Percentiles rank a stretch among this genome's conserved stretches.
phyloP scores from a whole-genome alignment of 2,888 invertebrate genomes.

The Pollenia labialis region DNA sequence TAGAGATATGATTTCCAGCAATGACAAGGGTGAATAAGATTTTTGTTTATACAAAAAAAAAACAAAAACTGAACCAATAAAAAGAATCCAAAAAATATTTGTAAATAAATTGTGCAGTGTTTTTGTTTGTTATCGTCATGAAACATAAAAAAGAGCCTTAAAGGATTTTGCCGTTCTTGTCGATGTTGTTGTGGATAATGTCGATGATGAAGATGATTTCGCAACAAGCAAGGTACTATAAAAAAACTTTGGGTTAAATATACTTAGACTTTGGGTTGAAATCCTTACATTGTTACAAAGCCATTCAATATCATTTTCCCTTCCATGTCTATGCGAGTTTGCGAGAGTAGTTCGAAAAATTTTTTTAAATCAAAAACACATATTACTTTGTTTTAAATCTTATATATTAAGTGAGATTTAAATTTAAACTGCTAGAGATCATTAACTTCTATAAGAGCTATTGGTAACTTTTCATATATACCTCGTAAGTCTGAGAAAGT shows the following conservation, averaged over 20 bases:
- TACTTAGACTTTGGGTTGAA: constrained; percentile 27
- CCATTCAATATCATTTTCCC: neutral
- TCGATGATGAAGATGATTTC: constrained; percentile 50
- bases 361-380: neutral
- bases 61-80: constrained; percentile 5
- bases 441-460: too few relatives aligned
- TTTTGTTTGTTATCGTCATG: constrained; percentile 32
- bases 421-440: too few relatives aligned
- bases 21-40: constrained; percentile 18
- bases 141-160: constrained; percentile 70
- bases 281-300: constrained; percentile 33
- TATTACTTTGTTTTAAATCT: too few relatives aligned
- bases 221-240: constrained; percentile 14
- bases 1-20: constrained; percentile 34
- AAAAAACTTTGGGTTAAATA: constrained; percentile 44
- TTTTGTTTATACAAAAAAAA: neutral
- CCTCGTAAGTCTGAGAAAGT: neutral
- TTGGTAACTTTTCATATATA: neutral
- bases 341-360: neutral
- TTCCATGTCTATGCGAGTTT: neutral
- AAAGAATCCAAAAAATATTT: constrained; percentile 42
- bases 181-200: constrained; percentile 31
- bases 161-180: constrained; percentile 66
- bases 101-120: constrained; percentile 51
- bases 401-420: too few relatives aligned